Evolutionary conservation across 2,113 vertebrate species (phyloP), one percentile per base, ranked within the genome.

Genomic region (Rhipidura dahli): DNA sequence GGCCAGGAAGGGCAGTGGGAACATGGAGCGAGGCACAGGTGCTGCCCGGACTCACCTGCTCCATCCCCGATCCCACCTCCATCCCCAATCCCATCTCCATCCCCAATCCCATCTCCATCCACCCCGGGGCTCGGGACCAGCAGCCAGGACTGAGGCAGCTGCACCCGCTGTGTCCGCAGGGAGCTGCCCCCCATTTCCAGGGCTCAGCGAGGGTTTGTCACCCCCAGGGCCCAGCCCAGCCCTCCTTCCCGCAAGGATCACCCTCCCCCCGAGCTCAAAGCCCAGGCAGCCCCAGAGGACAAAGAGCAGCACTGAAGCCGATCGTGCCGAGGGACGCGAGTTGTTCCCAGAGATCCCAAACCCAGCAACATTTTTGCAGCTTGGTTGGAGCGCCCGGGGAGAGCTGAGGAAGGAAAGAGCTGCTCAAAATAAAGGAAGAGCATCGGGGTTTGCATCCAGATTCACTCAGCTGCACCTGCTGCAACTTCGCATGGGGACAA

Each of bases 11-110:
- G 17, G 45, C 53, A 4, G 19, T 2, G 13, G 65, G 72, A 49
- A 20, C 65, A 3, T 1, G 3, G 53, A 45, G 33, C 0, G 3
- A 40, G 30, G 20, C 35, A 18, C 31, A 2, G 23, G 20, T 2
- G 44, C 73, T 60, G 70, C 59, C 44, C 3, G 1, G 35, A 9
- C 33, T 16, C 66, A 37, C 33, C 64, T 6, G 68, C 40, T 40
- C n/a, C n/a, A 2, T 22, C 49, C 81, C 57, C 2, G 0, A 35
- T 30, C 28, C 60, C 37, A n/a, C 33, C 7, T 54, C 18, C 18
- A 33, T 23, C 56, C 21, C 21, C 10, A 5, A 7, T 17, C 42
- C 49, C 65, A 23, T 37, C 37, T 63, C 23, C 59, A 72, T 16
- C 5, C 27, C 26, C 10, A 18, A 9, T 18, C 44, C 45, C 68